These are phyloP conservation scores for Spermophilus dauricus DNA, from an alignment of 2,113 vertebrate species.

Conservation along the genomic window DNA sequence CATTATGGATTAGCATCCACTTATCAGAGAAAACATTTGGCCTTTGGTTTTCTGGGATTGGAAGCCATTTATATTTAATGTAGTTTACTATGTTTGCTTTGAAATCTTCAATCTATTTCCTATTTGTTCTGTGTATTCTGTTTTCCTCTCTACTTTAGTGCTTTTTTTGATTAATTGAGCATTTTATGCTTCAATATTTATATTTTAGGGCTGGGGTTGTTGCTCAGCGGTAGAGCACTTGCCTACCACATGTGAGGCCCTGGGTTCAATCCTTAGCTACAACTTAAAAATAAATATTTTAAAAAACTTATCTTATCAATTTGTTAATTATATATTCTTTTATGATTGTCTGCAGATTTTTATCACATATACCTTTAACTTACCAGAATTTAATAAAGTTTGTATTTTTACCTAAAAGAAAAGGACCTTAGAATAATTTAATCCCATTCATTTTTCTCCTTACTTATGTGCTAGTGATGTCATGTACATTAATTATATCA, in stretches of 20 bases:
- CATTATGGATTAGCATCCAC: too few relatives aligned
- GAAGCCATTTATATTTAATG: neutral
- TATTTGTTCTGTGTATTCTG: neutral
- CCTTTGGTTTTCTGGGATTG: too few relatives aligned
- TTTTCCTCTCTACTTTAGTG: neutral
- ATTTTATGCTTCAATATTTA: too few relatives aligned
- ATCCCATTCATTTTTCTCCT: neutral
- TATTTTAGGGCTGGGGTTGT: too few relatives aligned
- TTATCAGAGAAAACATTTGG: too few relatives aligned
- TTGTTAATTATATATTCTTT: conserved; percentile 3
- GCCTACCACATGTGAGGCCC: too few relatives aligned
- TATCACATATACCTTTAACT: neutral
- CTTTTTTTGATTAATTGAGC: neutral
- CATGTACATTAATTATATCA: neutral
- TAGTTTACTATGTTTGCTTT: neutral
- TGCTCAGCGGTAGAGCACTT: too few relatives aligned
- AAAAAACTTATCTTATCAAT: neutral
- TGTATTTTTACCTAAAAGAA: neutral
- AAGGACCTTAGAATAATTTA: neutral
- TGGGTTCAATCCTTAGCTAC: too few relatives aligned
- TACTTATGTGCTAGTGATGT: neutral
- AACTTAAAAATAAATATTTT: too few relatives aligned
- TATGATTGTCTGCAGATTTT: neutral
- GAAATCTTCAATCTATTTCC: neutral
- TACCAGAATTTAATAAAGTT: neutral